Base-by-base conservation (phyloP, 2,797 vertebrate genomes). In the Pipistrellus pipistrellus region DNA sequence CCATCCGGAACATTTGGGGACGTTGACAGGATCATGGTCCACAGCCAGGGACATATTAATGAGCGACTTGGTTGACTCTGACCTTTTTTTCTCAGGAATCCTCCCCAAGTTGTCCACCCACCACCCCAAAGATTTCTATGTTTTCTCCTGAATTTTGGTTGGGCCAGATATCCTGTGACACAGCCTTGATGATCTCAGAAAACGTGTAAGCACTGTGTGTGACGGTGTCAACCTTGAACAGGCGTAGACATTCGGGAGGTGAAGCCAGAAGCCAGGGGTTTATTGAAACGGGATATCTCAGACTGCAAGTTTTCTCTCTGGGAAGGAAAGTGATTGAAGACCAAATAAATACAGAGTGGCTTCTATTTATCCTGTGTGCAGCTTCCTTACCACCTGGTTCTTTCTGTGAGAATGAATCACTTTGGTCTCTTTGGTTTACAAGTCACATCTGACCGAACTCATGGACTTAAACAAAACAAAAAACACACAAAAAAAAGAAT, bases 131-230 rank as follows among this genome's bases (percentile, higher is more conserved):
- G 23, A 44, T 23, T 76, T 51, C 11, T 76, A 2, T 51, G 9
- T 68, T 90, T 96, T 55, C 48, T 83, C 27, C 38, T 68, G 66
- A 68, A 62, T 78, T 86, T 92, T 87, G 46, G 25, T 64, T 75
- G 41, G 46, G 10, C 46, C 66, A 80, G 75, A 27, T 68, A 68
- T 35, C 69, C 25, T 48, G 27, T 91, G 59, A 27, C 53, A 94
- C 30, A 80, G 41, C 6, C 66, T 94, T 84, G 55, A 69, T 90
- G 64, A 92, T 91, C 97, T 97, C 97, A 97, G 95, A 94, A 95
- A 84, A 64, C 2, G 53, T 82, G n/a, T 78, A 78, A 69, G 75
- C 3, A 83, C 46, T 68, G 3, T 30, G 4, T 77, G 27, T 93
- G 59, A 81, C 21, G 30, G 44, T 69, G 68, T 17, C 41, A 35